Conservation (phyloP, 53 echinoderm and acorn worm genomes). For the Patiria pectinifera region DNA sequence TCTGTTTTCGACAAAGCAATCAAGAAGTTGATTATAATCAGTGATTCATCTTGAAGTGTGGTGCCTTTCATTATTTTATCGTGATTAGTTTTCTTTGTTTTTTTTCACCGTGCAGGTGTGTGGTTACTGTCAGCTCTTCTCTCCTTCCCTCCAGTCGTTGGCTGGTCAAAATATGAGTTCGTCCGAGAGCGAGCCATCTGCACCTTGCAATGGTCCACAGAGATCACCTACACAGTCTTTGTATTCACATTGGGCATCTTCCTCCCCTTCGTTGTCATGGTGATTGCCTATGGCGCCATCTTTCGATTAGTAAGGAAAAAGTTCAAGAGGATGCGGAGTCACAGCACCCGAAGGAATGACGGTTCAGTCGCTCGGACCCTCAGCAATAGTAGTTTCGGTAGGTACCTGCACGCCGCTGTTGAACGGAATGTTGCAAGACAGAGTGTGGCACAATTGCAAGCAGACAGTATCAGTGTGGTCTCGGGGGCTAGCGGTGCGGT, state of each 20-base stretch:
- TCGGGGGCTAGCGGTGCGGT: conserved; percentile 9
- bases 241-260: conserved; percentile 84
- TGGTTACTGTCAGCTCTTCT: conserved; percentile 83
- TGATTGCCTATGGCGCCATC: conserved; percentile 80
- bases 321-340: conserved; percentile 77
- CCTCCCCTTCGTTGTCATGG: conserved; percentile 79
- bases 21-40: neutral
- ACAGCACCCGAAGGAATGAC: conserved; percentile 29
- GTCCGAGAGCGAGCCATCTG: conserved; percentile 86
- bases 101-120: conserved; percentile 60
- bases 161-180: conserved; percentile 90
- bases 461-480: conserved; percentile 15
- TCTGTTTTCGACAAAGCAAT: neutral
- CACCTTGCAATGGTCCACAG: conserved; percentile 89
- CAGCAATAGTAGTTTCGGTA: conserved; percentile 53
- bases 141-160: conserved; percentile 83
- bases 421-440: neutral
- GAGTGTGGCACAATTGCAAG: neutral
- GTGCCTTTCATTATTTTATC: neutral
- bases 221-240: conserved; percentile 85
- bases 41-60: neutral
- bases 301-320: conserved; percentile 81
- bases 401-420: neutral
- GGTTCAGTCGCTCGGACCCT: neutral
- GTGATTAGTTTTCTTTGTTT: neutral